Percentiles rank a stretch among this genome's conserved stretches.
Conservation (phyloP, 2,888 invertebrate species). For the Mythimna loreyi region DNA sequence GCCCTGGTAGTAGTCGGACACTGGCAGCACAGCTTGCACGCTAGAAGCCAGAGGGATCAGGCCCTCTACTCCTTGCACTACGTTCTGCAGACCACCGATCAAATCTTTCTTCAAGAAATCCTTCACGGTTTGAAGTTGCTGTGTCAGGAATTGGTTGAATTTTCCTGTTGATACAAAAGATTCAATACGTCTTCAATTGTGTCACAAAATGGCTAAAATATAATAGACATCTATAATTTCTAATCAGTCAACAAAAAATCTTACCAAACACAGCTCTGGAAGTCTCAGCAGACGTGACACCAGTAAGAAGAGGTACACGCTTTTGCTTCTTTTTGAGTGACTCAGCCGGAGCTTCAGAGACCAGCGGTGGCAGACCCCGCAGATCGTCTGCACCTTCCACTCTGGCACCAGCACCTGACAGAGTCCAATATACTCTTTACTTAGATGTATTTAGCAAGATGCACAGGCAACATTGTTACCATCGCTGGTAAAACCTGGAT, state of each 20-base stretch:
- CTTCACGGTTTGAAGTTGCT: constrained; percentile 75
- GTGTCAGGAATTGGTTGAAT: constrained; percentile 79
- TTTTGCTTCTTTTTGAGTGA: constrained; percentile 90
- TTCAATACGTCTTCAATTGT: not conserved
- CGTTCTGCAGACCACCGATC: constrained; percentile 80
- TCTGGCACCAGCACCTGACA: constrained; percentile 92
- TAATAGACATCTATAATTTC: not conserved
- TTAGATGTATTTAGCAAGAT: not conserved
- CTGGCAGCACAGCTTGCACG: constrained; percentile 74
- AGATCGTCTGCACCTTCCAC: constrained; percentile 92
- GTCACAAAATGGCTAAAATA: not conserved
- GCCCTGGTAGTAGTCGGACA: constrained; percentile 81
- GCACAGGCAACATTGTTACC: too few species aligned
- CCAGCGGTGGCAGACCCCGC: constrained; percentile 92
- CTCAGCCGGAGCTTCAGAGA: constrained; percentile 92
- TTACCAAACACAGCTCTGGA: constrained; percentile 91
- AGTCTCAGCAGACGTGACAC: constrained; percentile 94
- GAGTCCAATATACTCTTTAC: not conserved
- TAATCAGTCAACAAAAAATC: not conserved
- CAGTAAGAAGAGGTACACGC: constrained; percentile 93
- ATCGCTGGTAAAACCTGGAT: too few species aligned
- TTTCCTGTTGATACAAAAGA: constrained; percentile 73
- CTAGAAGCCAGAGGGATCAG: constrained; percentile 74
- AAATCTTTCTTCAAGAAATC: constrained; percentile 86
- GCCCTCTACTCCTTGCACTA: constrained; percentile 78